A percentile compares a stretch with the other conserved stretches of the same genome.
Conservation (phyloP, 2,888 invertebrate species). For the Phaonia tiefii region DNA sequence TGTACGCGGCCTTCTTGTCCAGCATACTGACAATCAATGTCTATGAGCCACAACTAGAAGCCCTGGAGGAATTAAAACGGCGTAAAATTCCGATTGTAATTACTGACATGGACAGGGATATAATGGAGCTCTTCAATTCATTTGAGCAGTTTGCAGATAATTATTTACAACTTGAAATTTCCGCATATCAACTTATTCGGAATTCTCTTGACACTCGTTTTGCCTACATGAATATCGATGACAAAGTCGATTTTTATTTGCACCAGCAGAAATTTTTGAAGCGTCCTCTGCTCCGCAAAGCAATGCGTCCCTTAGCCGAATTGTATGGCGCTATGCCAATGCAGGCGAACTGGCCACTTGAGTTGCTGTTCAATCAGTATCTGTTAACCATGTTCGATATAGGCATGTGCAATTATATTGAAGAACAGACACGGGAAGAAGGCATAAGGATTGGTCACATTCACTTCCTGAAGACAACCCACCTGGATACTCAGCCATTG, state of each 20-base stretch:
- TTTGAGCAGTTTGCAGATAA: conserved; percentile 34
- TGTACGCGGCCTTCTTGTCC: conserved; percentile 69
- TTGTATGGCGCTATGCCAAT: too few relatives aligned
- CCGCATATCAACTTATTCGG: conserved; percentile 36
- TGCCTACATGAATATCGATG: too few relatives aligned
- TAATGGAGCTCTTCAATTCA: conserved; percentile 16
- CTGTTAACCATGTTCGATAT: too few relatives aligned
- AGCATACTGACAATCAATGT: conserved; percentile 69
- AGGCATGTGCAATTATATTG: too few relatives aligned
- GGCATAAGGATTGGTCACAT: conserved; percentile 65
- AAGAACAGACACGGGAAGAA: conserved; percentile 55
- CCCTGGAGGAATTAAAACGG: too few relatives aligned
- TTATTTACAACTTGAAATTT: too few relatives aligned
- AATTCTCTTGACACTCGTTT: conserved; percentile 52
- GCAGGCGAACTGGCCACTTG: conserved; percentile 67
- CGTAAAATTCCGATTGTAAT: conserved; percentile 55
- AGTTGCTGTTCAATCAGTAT: conserved; percentile 59
- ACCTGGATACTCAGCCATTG: conserved; percentile 40
- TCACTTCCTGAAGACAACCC: too few relatives aligned
- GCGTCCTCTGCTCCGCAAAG: conserved; percentile 55
- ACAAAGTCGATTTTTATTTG: too few relatives aligned
- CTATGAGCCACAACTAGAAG: conserved; percentile 68
- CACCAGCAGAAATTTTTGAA: conserved; percentile 62
- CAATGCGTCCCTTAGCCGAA: conserved; percentile 51
- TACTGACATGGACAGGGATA: conserved; percentile 30